Base-by-base conservation (phyloP, 2,888 invertebrate genomes). In the Schizotus pectinicornis region DNA sequence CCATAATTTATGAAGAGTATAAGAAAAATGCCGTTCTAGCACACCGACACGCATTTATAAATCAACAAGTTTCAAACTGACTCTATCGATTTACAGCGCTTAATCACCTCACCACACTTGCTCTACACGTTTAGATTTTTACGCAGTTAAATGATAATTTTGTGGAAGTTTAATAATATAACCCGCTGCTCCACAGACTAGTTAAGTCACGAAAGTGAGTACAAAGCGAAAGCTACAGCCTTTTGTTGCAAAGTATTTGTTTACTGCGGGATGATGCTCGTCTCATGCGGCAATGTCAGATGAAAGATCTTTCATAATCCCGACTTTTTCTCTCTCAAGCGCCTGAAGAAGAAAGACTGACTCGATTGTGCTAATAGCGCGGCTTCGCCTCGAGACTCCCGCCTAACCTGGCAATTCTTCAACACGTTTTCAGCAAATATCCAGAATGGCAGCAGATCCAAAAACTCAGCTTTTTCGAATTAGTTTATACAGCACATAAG, bases 301-400 rank as follows among this genome's bases (percentile, higher is more conserved):
- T 30, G 42, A 42, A 42, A 42, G 42, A 31, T 42, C 14, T 22
- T 22, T 22, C 42, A 42, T 42, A 30, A 11, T n/a, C 31, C 30
- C 14, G 30, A 42, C 42, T 42, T 42, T 42, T 11, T 31, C 42
- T 42, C 42, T 42, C 22, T 42, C 42, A 42, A 42, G 42, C 42
- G 30, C 30, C 31, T 42, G 32, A 42, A 11, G n/a, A 42, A 42
- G 32, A 42, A 32, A 42, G 32, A 42, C n/a, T 12, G 9, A 42
- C 11, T 31, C 42, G 42, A 30, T 42, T 42, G 42, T 42, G 42
- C 42, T 42, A 42, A 42, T 42, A 42, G 42, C 22, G 22, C 5
- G 22, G 22, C 22, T 22, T 22, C 5, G 22, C 22, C 22, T 22
- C 22, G 22, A 22, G 22, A 22, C 5, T 22, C 22, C 3, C 22